A percentile compares a stretch with the other conserved stretches of the same genome.
Evolutionary conservation across 1,140 invertebrate species (phyloP).

Genomic region (Drosophila auraria): DNA sequence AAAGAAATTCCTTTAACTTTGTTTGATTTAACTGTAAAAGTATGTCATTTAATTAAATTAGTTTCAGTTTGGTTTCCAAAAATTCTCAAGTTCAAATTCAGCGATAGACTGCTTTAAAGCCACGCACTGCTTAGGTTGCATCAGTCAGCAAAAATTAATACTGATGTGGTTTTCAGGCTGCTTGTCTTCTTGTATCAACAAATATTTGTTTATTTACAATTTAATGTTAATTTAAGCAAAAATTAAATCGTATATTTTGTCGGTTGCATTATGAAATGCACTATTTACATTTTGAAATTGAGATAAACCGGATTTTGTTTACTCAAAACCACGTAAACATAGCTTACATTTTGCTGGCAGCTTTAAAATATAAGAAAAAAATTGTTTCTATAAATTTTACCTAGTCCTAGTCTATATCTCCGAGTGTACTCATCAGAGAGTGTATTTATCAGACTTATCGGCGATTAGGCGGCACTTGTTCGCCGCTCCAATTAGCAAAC

Average conservation of each 20-base stretch:
- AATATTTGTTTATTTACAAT: constrained; percentile 1
- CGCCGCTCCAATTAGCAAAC: constrained; percentile 47
- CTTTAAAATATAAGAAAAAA: not conserved
- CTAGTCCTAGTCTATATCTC: too few relatives aligned
- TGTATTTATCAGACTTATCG: constrained; percentile 61
- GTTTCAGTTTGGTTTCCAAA: not conserved
- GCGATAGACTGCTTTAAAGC: not conserved
- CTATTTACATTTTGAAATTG: not conserved
- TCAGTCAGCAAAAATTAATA: not conserved
- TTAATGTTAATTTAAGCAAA: not conserved
- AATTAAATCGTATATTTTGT: not conserved
- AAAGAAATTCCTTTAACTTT: not conserved
- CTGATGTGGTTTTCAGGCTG: not conserved
- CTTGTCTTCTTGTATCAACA: not conserved
- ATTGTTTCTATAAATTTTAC: not conserved
- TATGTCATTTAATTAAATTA: not conserved
- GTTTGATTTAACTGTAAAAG: not conserved
- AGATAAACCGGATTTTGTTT: not conserved
- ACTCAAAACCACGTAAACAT: not conserved
- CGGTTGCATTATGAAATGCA: not conserved
- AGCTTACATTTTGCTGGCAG: not conserved
- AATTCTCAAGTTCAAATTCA: not conserved
- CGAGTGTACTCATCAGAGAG: constrained; percentile 7
- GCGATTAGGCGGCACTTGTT: constrained; percentile 44
- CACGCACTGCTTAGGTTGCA: not conserved